phyloP scores from a whole-genome alignment of 2,113 vertebrate species.

The Cyprinodon brontotheroides region DNA sequence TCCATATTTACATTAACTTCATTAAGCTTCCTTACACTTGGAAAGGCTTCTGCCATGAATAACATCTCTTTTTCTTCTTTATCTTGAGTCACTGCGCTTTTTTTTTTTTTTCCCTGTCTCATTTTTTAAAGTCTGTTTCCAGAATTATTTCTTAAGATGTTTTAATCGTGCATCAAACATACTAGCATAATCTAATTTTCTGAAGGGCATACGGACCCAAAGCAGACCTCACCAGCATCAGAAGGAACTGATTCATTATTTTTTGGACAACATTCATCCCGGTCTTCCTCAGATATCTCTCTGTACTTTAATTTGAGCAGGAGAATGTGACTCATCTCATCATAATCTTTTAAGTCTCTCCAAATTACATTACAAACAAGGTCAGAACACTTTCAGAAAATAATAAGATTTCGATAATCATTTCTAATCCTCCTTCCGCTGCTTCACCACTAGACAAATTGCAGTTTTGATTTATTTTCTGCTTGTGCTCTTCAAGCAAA shows the following conservation, averaged over 20 bases:
- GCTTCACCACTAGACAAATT: constrained; percentile 51
- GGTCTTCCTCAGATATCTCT: constrained; percentile 24
- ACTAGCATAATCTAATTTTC: constrained; percentile 14
- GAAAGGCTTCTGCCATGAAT: neutral
- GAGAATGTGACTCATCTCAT: constrained; percentile 59
- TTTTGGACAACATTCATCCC: constrained; percentile 29
- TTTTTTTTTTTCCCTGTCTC: neutral
- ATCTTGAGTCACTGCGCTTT: neutral
- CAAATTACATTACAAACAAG: constrained; percentile 71
- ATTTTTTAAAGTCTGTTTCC: neutral
- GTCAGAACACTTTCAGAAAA: constrained; percentile 63
- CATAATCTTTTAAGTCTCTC: constrained; percentile 69
- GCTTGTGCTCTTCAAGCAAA: constrained; percentile 38
- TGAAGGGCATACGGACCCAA: constrained; percentile 22
- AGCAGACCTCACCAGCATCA: constrained; percentile 51
- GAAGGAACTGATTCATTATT: constrained; percentile 41
- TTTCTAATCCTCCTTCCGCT: constrained; percentile 56
- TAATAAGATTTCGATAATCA: constrained; percentile 66
- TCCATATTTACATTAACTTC: neutral
- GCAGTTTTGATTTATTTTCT: constrained; percentile 53
- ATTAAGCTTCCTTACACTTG: too few relatives aligned
- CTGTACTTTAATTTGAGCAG: constrained; percentile 44
- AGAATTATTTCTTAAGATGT: neutral
- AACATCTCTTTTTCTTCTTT: neutral
- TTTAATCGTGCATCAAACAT: constrained; percentile 3